A percentile compares a stretch with the other conserved stretches of the same genome.
phyloP scores from a whole-genome alignment of 2,888 invertebrate genomes.

The Notodonta dromedarius region DNA sequence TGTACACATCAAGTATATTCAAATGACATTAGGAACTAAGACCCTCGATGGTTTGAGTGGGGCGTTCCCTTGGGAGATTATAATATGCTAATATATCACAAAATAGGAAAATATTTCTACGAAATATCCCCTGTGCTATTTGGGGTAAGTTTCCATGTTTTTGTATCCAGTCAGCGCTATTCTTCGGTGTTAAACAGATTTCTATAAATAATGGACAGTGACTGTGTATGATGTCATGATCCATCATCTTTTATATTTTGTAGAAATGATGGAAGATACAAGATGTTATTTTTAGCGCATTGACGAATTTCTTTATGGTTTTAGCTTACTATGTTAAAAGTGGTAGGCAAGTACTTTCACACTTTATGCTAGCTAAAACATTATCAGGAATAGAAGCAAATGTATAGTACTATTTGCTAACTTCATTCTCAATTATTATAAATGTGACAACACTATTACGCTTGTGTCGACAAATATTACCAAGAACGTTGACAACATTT shows the following conservation, averaged over 20 bases:
- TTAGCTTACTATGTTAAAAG: no score
- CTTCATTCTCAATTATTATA: no score
- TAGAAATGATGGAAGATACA: not conserved
- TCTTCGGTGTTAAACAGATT: conserved; percentile 6
- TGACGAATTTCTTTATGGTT: not conserved
- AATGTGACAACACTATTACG: no score
- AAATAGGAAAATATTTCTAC: conserved; percentile 18
- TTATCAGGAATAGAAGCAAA: no score
- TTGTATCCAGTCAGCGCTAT: conserved; percentile 9
- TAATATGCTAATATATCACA: conserved; percentile 13
- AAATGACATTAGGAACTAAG: conserved; percentile 29
- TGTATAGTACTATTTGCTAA: no score
- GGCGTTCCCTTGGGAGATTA: conserved; percentile 11
- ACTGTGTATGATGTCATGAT: not conserved
- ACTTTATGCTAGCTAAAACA: no score
- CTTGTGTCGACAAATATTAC: no score
- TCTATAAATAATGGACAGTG: not conserved
- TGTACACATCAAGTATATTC: conserved; percentile 13
- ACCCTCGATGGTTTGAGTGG: conserved; percentile 12
- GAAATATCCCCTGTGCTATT: conserved; percentile 9
- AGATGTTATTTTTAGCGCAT: not conserved
- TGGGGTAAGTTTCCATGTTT: conserved; percentile 7
- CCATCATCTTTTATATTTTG: conserved; percentile 2
- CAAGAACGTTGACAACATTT: no score
- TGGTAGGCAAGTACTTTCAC: no score